Evolutionary conservation across 2,888 invertebrate species (phyloP), one percentile per base, ranked within the genome.

Genomic region (Margaritifera margaritifera): DNA sequence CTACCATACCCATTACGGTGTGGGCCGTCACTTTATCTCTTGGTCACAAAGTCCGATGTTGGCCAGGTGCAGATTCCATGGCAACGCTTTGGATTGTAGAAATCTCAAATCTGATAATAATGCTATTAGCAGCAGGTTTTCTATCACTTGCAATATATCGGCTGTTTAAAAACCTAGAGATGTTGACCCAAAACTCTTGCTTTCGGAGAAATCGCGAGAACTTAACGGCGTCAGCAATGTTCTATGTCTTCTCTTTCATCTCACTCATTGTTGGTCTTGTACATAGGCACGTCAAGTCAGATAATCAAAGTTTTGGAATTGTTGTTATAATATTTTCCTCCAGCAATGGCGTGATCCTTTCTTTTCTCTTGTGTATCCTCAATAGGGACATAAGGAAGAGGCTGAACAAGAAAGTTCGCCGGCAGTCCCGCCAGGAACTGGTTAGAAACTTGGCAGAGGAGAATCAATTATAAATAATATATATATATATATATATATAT

Each of bases 11-110:
- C 8, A 59, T 63, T n/a, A 64, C 69, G 2, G 52, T 74, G 6
- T 79, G 77, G 79, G 65, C 64, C 3, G 72, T 79, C 55, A 71
- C 77, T 18, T 25, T 72, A 27, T 63, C 66, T 15, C 66, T 77
- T 11, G 64, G 68, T 65, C 64, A 75, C 53, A 71, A 68, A 24
- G 62, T 68, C 27, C 64, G 54, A n/a, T 79, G 77, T 50, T 79
- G 79, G 79, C 56, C 60, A 1, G 71, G 70, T 27, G 69, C 77
- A 24, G 56, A 69, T 25, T 62, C 55, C 22, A 65, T 65, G 24
- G 60, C 69, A 4, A 64, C 68, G 2, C 68, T 69, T 22, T 79
- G 79, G 79, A 71, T 79, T 2, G 19, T 77, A 22, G 68, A 72
- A 25, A 52, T 62, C 18, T 66, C 72, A 3, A 73, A 71, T 53